Evolutionary conservation across 1,140 invertebrate species (phyloP), one percentile per base, ranked within the genome.

Genomic region (Drosophila murphyi): DNA sequence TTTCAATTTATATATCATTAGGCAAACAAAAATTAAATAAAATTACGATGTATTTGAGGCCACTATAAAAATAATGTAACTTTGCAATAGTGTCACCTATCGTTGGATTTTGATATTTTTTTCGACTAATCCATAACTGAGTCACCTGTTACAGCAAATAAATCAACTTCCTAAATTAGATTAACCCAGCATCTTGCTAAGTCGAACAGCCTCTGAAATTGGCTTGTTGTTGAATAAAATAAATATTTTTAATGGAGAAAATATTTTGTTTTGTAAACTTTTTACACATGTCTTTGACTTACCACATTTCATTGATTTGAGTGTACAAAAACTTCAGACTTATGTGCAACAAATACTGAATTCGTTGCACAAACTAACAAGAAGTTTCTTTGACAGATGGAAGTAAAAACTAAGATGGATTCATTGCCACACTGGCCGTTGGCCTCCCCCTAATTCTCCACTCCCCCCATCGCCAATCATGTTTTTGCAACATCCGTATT

Each of bases 401-500:
- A 80, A 69, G 39, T 56, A n/a, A n/a, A 39, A 71, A 63, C 50
- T 71, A 63, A 71, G 50, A 54, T 71, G 59, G 56, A 69, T 69
- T 69, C 35, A 45, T 50, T 62, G 12, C 29, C 67, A 28, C 29
- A 29, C 31, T n/a, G 10, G 39, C 5, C 8, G 54, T 10, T 32
- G 32, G n/a, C 31, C 29, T 0, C 12, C 12, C 5, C 32, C 10
- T 31, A 12, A 31, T 20, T 20, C 20, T 20, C 6, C 47, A 3
- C 47, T 3, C 12, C 34, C 12, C 7, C 68, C 32, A 10, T 51
- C 4, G n/a, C 20, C n/a, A 6, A 31, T 12, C 37, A 35, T 48
- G 59, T 8, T 35, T n/a, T 43, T 43, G 41, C 47, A 55, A 62
- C 51, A 35, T 10, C 39, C 71, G 71, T 88, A 83, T 76, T 87